A percentile compares a stretch with the other conserved stretches of the same genome.
Evolutionary conservation across 2,797 vertebrate genomes (phyloP).

Genomic region (Poecilia velifera): DNA sequence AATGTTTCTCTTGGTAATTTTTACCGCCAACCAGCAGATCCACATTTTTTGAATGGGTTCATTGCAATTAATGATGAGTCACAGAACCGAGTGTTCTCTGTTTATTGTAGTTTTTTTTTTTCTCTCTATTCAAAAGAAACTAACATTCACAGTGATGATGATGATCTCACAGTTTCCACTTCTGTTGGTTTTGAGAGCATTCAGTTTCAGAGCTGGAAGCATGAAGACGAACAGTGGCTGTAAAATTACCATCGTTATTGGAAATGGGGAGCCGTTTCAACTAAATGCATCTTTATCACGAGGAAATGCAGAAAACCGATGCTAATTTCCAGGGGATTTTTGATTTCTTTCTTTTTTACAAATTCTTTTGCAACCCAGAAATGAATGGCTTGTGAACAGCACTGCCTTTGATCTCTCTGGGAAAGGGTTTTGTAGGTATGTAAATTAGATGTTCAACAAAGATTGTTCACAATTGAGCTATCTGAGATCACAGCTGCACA

Average conservation of each 20-base stretch:
- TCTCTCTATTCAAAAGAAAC: background rate
- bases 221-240: background rate
- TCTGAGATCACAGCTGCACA: background rate
- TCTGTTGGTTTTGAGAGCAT: background rate
- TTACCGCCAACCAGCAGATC: background rate
- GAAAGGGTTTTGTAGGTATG: background rate
- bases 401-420: background rate
- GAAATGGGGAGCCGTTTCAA: background rate
- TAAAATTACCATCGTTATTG: background rate
- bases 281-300: background rate
- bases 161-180: constrained; percentile 1
- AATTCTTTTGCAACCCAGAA: background rate
- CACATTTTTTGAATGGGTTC: background rate
- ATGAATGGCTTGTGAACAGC: constrained; percentile 3
- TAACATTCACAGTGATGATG: background rate
- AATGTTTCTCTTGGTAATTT: background rate
- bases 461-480: background rate
- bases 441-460: background rate
- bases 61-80: background rate
- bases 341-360: background rate
- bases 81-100: background rate
- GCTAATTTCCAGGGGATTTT: background rate
- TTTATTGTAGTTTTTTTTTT: background rate
- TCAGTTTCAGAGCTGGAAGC: background rate
- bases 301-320: background rate